phyloP scores from a whole-genome alignment of 2,113 vertebrate species.

The Leucosticte australis region DNA sequence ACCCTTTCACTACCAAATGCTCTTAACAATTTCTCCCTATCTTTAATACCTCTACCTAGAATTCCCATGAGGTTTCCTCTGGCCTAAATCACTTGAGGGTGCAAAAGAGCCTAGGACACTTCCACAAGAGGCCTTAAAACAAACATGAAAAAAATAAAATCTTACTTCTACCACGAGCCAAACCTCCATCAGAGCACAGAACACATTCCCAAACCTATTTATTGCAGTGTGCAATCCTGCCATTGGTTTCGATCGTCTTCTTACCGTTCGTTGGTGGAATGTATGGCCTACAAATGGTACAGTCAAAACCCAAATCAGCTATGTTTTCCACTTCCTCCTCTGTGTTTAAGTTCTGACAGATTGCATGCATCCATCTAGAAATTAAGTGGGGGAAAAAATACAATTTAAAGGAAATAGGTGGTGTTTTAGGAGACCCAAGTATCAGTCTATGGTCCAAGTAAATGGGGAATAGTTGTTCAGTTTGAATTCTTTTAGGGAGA shows the following conservation, averaged over 20 bases:
- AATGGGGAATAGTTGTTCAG: not conserved
- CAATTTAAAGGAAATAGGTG: slow-evolving; percentile 61
- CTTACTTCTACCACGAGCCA: not conserved
- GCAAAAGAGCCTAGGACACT: not conserved
- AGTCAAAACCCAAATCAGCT: slow-evolving; percentile 93
- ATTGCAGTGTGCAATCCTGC: slow-evolving; percentile 27
- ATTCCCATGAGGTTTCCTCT: not conserved
- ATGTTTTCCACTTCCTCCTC: slow-evolving; percentile 90
- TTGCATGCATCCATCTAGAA: slow-evolving; percentile 94
- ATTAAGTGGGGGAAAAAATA: slow-evolving; percentile 63
- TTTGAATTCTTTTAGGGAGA: slow-evolving; percentile 4
- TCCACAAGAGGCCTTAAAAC: not conserved
- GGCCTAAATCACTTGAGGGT: not conserved
- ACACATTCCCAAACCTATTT: slow-evolving; percentile 36
- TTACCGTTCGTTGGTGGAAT: slow-evolving; percentile 80
- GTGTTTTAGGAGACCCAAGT: slow-evolving; percentile 41
- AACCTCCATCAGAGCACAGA: slow-evolving; percentile 15
- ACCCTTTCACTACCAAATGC: not conserved
- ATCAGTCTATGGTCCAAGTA: slow-evolving; percentile 23
- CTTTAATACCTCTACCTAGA: not conserved
- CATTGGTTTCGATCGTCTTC: slow-evolving; percentile 12
- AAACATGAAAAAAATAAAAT: not conserved
- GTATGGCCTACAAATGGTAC: slow-evolving; percentile 87
- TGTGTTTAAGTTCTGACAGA: slow-evolving; percentile 88
- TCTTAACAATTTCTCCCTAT: not conserved